Percentiles rank a stretch among this genome's conserved stretches.
Conservation (phyloP, 2,113 vertebrate species). For the Candoia aspera region DNA sequence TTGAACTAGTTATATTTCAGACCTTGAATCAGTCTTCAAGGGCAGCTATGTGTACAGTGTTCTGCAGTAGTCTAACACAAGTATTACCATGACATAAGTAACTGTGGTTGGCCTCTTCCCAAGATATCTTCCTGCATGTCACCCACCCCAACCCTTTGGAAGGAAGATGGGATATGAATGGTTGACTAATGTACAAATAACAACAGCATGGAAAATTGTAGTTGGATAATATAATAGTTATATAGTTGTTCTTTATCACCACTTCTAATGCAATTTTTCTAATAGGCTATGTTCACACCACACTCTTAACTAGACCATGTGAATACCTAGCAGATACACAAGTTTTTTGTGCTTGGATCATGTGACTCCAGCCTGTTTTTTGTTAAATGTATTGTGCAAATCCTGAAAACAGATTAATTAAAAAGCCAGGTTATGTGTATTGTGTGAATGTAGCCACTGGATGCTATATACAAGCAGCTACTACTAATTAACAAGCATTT, state of each 20-base stretch:
- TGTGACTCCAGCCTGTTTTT: neutral
- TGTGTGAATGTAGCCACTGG: neutral
- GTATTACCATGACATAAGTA: neutral
- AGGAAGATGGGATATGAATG: neutral
- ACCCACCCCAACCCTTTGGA: neutral
- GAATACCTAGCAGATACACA: neutral
- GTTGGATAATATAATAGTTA: neutral
- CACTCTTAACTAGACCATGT: neutral
- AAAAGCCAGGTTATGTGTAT: neutral
- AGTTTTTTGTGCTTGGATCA: neutral
- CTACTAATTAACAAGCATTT: neutral
- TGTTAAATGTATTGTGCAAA: neutral
- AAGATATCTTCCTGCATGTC: neutral
- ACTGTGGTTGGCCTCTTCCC: neutral
- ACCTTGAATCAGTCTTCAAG: too few relatives aligned
- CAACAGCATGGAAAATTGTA: neutral
- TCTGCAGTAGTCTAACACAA: neutral
- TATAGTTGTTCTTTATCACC: neutral
- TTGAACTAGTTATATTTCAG: too few relatives aligned
- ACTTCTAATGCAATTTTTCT: neutral
- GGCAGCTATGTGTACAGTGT: too few relatives aligned
- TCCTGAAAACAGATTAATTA: neutral
- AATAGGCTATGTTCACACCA: neutral
- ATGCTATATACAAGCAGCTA: neutral
- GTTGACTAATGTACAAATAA: neutral